phyloP scores from a whole-genome alignment of 2,113 vertebrate species.

The Pimephales promelas region DNA sequence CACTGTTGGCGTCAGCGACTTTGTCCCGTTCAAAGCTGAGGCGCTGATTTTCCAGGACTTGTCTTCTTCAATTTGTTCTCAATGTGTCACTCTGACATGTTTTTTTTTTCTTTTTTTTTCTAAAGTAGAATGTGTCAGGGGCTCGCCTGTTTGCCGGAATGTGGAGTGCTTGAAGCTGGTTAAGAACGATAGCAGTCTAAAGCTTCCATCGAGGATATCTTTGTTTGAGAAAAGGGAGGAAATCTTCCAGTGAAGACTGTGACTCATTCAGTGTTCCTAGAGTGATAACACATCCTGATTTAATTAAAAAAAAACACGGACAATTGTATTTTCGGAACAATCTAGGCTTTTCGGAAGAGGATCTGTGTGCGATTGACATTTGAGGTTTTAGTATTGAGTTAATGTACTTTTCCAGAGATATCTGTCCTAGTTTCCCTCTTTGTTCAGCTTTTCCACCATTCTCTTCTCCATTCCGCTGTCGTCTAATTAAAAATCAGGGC shows the following conservation, averaged over 20 bases:
- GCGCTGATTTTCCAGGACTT: constrained; percentile 66
- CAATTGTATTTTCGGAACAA: not conserved
- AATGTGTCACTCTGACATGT: constrained; percentile 72
- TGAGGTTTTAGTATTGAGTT: constrained; percentile 31
- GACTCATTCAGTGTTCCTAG: constrained; percentile 3
- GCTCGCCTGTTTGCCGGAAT: constrained; percentile 41
- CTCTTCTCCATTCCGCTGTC: constrained; percentile 38
- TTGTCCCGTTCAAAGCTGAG: constrained; percentile 59
- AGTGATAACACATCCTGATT: not conserved
- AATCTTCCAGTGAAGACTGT: not conserved
- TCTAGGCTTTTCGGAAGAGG: not conserved
- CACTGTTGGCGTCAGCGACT: constrained; percentile 65
- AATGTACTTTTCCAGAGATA: constrained; percentile 66
- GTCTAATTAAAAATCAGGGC: constrained; percentile 42
- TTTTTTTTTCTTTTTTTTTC: constrained; percentile 33
- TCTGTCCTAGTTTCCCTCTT: constrained; percentile 70
- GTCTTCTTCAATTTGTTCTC: constrained; percentile 73
- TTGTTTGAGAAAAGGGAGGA: not conserved
- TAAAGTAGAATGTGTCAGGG: constrained; percentile 54
- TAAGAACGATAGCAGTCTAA: constrained; percentile 49
- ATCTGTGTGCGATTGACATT: not conserved
- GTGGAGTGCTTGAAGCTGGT: constrained; percentile 46
- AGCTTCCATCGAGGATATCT: not conserved
- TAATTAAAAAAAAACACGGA: constrained; percentile 10
- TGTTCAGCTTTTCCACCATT: constrained; percentile 37